A percentile compares a stretch with the other conserved stretches of the same genome.
Conservation (phyloP, 2,113 vertebrate genomes). For the Typhlomys cinereus region DNA sequence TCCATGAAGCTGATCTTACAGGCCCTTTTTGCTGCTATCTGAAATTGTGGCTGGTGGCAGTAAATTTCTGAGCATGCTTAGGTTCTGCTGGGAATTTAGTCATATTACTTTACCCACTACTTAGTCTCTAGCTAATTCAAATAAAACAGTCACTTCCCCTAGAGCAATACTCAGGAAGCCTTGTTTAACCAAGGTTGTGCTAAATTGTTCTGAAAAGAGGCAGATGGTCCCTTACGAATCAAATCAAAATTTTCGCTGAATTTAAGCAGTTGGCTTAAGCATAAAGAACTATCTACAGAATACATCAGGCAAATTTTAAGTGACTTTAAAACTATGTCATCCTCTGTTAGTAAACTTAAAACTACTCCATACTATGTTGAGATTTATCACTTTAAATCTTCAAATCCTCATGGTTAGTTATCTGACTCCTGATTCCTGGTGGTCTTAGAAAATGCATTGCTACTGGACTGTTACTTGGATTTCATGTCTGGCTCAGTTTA, state of each 20-base stretch:
- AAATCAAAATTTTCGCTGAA: slow-evolving; percentile 45
- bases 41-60: slow-evolving; percentile 2
- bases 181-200: slow-evolving; percentile 41
- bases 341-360: neutral
- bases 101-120: neutral
- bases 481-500: slow-evolving; percentile 31
- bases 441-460: neutral
- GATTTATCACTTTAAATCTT: neutral
- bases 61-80: slow-evolving; percentile 21
- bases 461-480: slow-evolving; percentile 10
- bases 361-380: neutral
- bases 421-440: neutral
- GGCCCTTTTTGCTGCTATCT: slow-evolving; percentile 20
- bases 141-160: neutral
- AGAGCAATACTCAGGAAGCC: neutral
- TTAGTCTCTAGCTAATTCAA: slow-evolving; percentile 28
- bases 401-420: neutral
- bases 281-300: neutral
- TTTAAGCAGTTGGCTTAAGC: neutral
- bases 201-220: slow-evolving; percentile 37
- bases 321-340: neutral
- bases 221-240: slow-evolving; percentile 35
- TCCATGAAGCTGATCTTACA: neutral
- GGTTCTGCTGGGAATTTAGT: neutral
- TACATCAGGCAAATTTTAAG: slow-evolving; percentile 20